These are phyloP conservation scores for Narcine bancroftii DNA, from an alignment of 2,113 vertebrate genomes.

Conservation along the genomic window DNA sequence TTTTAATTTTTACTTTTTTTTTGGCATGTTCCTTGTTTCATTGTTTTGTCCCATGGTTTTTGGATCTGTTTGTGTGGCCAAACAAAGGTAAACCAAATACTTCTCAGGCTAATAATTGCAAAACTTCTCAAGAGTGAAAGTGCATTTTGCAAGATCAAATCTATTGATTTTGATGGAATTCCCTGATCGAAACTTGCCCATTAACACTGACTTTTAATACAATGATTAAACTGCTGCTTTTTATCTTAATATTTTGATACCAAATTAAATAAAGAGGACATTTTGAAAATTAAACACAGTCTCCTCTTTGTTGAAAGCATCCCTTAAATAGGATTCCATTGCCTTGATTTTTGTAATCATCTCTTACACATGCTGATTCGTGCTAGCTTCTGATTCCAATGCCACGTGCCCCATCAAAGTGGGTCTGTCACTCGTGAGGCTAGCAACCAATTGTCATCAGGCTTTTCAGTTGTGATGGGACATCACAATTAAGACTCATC, in stretches of 20 bases:
- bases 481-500: neutral
- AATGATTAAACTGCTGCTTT: neutral
- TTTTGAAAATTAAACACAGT: neutral
- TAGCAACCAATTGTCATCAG: neutral
- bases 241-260: neutral
- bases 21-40: conserved; percentile 36
- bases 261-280: neutral
- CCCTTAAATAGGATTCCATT: neutral
- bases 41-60: conserved; percentile 37
- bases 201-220: neutral
- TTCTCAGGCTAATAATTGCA: conserved; percentile 24
- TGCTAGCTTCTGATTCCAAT: neutral
- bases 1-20: conserved; percentile 3
- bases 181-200: neutral
- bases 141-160: neutral
- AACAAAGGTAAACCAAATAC: conserved; percentile 26
- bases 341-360: neutral
- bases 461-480: neutral
- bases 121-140: neutral
- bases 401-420: neutral
- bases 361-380: neutral
- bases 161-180: neutral
- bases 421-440: neutral
- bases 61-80: conserved; percentile 13
- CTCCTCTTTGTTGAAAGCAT: neutral